Conservation (phyloP, 2,113 vertebrate species). For the Rissa tridactyla region DNA sequence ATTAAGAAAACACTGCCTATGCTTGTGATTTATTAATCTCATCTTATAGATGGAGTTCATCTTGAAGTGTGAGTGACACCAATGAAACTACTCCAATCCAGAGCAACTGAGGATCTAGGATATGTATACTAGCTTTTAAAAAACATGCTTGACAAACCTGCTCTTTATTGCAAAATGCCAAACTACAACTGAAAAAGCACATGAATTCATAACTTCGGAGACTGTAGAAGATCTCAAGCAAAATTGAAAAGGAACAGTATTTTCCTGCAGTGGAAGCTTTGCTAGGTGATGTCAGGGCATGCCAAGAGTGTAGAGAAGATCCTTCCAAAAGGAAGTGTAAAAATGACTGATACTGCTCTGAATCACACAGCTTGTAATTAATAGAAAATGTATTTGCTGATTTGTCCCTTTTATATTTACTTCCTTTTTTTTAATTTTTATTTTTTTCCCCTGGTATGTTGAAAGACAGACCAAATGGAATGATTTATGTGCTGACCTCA, state of each 20-base stretch:
- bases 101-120: neutral
- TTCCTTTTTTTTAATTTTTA: neutral
- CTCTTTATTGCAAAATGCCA: neutral
- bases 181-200: neutral
- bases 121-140: neutral
- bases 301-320: neutral
- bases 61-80: neutral
- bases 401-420: neutral
- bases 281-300: neutral
- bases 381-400: neutral
- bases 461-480: neutral
- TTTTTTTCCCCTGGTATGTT: neutral
- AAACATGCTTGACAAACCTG: neutral
- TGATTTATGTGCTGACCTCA: neutral
- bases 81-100: neutral
- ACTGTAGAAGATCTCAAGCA: neutral
- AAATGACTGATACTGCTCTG: neutral
- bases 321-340: neutral
- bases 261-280: neutral
- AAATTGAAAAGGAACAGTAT: neutral
- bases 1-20: neutral
- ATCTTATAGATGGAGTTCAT: neutral
- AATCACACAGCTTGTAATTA: neutral
- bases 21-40: neutral
- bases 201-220: neutral